phyloP scores from a whole-genome alignment of 2,113 vertebrate genomes.

The Poecile atricapillus region DNA sequence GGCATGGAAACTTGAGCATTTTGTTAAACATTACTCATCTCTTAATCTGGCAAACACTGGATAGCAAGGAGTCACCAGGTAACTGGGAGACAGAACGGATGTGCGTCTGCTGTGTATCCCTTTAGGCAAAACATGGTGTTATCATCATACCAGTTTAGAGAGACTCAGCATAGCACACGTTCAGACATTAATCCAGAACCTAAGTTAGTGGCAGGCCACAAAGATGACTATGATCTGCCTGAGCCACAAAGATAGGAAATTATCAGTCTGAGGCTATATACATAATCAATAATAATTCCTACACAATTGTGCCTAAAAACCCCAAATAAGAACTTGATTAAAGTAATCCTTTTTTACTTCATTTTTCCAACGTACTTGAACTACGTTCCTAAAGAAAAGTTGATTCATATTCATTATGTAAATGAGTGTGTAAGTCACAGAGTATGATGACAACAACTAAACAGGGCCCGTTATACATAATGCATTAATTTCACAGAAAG shows the following conservation, averaged over 20 bases:
- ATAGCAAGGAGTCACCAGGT: not conserved
- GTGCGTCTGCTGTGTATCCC: not conserved
- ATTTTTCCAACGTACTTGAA: not conserved
- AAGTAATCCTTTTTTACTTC: not conserved
- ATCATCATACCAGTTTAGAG: not conserved
- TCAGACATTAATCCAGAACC: not conserved
- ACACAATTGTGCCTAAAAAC: not conserved
- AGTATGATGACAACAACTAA: not conserved
- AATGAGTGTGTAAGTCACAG: not conserved
- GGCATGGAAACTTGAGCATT: not conserved
- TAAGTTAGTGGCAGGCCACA: not conserved
- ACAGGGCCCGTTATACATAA: not conserved
- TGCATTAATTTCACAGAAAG: not conserved
- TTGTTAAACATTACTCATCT: not conserved
- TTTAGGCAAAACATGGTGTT: not conserved
- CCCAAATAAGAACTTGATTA: not conserved
- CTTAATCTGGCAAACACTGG: not conserved
- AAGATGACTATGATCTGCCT: not conserved
- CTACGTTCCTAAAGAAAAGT: not conserved
- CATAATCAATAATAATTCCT: not conserved
- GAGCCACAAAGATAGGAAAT: not conserved
- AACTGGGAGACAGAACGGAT: not conserved
- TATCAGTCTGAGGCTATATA: not conserved
- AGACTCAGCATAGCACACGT: not conserved
- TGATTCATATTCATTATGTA: not conserved